Base-by-base conservation (phyloP, 2,888 invertebrate genomes). In the Mimas tiliae region DNA sequence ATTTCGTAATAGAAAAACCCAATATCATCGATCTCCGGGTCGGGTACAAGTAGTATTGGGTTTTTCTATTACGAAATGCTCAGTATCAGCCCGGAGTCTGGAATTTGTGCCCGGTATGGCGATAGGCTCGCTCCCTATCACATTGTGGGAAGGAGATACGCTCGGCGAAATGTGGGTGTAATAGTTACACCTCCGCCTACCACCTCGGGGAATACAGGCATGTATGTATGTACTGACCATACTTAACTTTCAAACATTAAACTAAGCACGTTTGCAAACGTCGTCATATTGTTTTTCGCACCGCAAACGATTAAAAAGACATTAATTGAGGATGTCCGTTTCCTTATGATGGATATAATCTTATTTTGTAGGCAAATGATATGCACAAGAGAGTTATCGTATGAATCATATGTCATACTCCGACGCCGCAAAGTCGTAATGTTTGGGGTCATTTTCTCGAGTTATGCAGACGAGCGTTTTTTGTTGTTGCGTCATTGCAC, bases 261-360 rank as follows among this genome's bases (percentile, higher is more conserved):
- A 34, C 55, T 6, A 55, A 16, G 38, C 55, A 55, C 58, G 58
- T 58, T 58, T 11, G 16, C 38, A 38, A 38, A 34, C 7, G 55
- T 38, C 42, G 16, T 42, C 42, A 19, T 38, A 42, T 7, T 0
- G 16, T 58, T 58, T 58, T 55, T 58, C 6, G 58, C 58, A 42
- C 12, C 19, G 19, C 19, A 1, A 19, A 19, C 58, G 42, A 42
- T 58, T 58, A 58, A 58, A 58, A 38, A 58, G 16, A 42, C 38
- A 1, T 58, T 47, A 55, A 51, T 62, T 58, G 64, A 65, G 77
- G 73, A 78, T 67, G 62, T 78, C 75, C 75, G 77, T 72, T 76
- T 76, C 76, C 75, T 55, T 63, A 50, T 6, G 38, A 58, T 42
- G 42, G 42, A 14, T 45, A 47, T 63, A 48, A 48, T 48, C 48